phyloP scores from a whole-genome alignment of 1,140 invertebrate genomes.

The Lepidostoma basale region DNA sequence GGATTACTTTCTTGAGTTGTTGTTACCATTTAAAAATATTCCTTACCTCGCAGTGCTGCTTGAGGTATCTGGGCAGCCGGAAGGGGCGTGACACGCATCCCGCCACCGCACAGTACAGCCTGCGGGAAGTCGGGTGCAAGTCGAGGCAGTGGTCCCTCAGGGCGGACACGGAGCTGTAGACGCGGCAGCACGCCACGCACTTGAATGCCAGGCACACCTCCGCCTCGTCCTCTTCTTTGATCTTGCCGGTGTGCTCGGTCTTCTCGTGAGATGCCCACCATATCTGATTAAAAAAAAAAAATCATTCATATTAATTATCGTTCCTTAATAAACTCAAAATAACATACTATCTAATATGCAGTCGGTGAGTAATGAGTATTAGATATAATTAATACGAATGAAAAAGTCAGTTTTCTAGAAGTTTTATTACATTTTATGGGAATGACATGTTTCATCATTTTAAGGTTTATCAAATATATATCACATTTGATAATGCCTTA shows the following conservation, averaged over 20 bases:
- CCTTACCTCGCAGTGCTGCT: constrained; percentile 55
- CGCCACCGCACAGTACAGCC: constrained; percentile 54
- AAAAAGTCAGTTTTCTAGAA: too few relatives aligned
- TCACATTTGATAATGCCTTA: too few relatives aligned
- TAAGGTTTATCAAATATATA: too few relatives aligned
- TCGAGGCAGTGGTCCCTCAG: constrained; percentile 53
- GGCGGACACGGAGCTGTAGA: constrained; percentile 48
- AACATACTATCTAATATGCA: too few relatives aligned
- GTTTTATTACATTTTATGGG: too few relatives aligned
- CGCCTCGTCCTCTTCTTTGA: neutral
- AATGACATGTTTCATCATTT: too few relatives aligned
- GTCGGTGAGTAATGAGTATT: too few relatives aligned
- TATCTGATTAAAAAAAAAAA: constrained; percentile 5
- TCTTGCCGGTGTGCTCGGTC: neutral
- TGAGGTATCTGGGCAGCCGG: constrained; percentile 54
- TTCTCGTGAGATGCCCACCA: constrained; percentile 30
- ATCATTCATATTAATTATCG: too few relatives aligned
- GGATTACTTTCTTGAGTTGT: too few relatives aligned
- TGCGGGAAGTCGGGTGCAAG: constrained; percentile 52
- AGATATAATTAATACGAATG: too few relatives aligned
- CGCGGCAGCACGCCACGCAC: constrained; percentile 52
- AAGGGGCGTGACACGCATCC: constrained; percentile 55
- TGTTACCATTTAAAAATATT: too few relatives aligned
- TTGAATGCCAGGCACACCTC: constrained; percentile 46
- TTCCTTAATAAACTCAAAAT: too few relatives aligned